Base-by-base conservation (phyloP, 1,140 invertebrate genomes). In the Ptiloglossa arizonensis region DNA sequence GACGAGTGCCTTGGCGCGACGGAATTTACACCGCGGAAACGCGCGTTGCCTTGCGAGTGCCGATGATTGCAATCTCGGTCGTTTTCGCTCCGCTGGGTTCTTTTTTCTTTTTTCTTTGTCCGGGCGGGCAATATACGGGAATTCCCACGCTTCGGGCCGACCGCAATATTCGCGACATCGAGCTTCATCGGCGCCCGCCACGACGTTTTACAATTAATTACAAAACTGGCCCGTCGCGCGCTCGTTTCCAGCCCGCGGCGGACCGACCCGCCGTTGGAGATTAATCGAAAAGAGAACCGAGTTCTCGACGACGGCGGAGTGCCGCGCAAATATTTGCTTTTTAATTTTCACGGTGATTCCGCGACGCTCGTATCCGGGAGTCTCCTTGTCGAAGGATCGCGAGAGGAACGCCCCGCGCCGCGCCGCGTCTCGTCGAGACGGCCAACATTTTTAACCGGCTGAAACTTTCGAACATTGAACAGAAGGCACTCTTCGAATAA, bases 311-410 rank as follows among this genome's bases (percentile, higher is more conserved):
- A 3, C 27, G 48, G 6, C 41, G 19, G 24, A 32, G 71, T 44
- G 54, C 27, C 60, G 35, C 17, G 50, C 63, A 74, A 74, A 74
- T 75, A 57, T 67, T 75, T 75, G 72, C 50, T 67, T 57, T 67
- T 67, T 57, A 75, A 75, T 67, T 75, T 56, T 72, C 4, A n/a
- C 70, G 32, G 5, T 32, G 44, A 50, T 68, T 68, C 17, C 29
- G 15, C n/a, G 22, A 54, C 15, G n/a, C n/a, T 17, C 46, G 27
- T 1, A 8, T 17, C n/a, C 22, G n/a, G 2, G 2, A 4, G 0
- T 57, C 15, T 56, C 52, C 24, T 2, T 9, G 46, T 11, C 46
- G 46, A 6, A 50, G 46, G 46, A 19, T n/a, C 46, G 46, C 46
- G 46, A 2, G 50, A 52, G 50, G 1, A 52, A 24, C 22, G 22